Base-by-base conservation (phyloP, 2,113 vertebrate species). In the Grammomys surdaster region DNA sequence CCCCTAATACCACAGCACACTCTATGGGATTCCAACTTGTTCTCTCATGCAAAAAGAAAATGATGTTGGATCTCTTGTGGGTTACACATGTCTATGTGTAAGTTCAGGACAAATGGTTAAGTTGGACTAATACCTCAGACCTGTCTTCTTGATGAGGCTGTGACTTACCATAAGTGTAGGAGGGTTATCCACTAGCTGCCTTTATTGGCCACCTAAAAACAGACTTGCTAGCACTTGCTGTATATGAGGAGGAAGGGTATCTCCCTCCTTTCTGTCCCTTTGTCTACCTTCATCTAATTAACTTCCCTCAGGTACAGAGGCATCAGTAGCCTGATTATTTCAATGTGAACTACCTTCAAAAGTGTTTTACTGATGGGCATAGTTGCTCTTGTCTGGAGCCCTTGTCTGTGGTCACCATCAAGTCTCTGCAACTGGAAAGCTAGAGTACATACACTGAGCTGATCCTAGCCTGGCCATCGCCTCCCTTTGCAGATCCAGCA, bases 191-290 rank as follows among this genome's bases (percentile, higher is more conserved):
- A 46, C 26, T 10, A 54, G 7, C 8, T 48, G 48, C 5, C 1
- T 13, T 78, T 58, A 43, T n/a, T 63, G 80, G 46, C 36, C 33
- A 7, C 89, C 63, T 67, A 48, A 43, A 51, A 82, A 84, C 33
- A 60, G 40, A 88, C 13, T 77, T 56, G n/a, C 13, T 28, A 22
- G 65, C 19, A 69, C 1, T 17, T 26, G 8, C 40, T 48, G 5
- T 36, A 48, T 16, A 7, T 2, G 17, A 28, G 77, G 7, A 31
- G 22, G 28, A 77, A 5, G 40, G 54, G 17, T 1, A 1, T 26
- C 16, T 6, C 60, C 0, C 2, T 2, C 9, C 1, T 17, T 70
- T 14, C n/a, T 19, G 13, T 3, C 26, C 19, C 28, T 73, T 31
- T 36, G 24, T 46, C 17, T 10, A 22, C 20, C 24, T 65, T 46